Evolutionary conservation across 1,140 invertebrate species (phyloP).

Genomic region (Cydia pomonella): DNA sequence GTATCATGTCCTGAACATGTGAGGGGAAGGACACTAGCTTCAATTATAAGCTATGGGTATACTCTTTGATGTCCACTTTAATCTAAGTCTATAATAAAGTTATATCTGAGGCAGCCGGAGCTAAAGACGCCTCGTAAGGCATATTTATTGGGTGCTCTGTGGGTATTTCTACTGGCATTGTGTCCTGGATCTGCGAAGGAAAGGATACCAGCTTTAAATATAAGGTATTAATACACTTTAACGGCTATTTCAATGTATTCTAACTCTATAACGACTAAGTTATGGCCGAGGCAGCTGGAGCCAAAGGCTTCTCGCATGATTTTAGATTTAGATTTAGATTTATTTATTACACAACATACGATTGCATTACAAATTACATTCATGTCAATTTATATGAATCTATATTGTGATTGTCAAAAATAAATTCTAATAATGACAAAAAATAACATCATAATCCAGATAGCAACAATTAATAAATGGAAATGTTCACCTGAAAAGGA

Average conservation of each 20-base stretch:
- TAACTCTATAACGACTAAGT: conserved; percentile 96
- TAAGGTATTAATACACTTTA: conserved; percentile 80
- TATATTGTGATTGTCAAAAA: no score
- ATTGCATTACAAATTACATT: no score
- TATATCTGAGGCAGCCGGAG: conserved; percentile 91
- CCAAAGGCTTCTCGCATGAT: conserved; percentile 95
- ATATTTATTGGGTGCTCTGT: conserved; percentile 99
- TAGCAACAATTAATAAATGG: no score
- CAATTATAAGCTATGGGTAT: conserved; percentile 75
- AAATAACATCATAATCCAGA: no score
- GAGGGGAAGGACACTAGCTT: no score
- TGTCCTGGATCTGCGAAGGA: conserved; percentile 98
- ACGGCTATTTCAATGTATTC: no score
- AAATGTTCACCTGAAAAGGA: no score
- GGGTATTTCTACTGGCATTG: conserved; percentile 93
- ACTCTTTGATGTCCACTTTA: no score
- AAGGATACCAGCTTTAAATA: conserved; percentile 97
- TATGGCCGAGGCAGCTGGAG: conserved; percentile 91
- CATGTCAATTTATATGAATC: no score
- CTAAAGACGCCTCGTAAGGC: conserved; percentile 95
- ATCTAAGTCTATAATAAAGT: conserved; percentile 91
- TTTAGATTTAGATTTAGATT: no score
- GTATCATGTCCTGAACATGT: neutral
- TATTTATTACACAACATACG: no score
- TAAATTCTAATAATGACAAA: no score